Base-by-base conservation (phyloP, 2,888 invertebrate genomes). In the Lagria hirta region DNA sequence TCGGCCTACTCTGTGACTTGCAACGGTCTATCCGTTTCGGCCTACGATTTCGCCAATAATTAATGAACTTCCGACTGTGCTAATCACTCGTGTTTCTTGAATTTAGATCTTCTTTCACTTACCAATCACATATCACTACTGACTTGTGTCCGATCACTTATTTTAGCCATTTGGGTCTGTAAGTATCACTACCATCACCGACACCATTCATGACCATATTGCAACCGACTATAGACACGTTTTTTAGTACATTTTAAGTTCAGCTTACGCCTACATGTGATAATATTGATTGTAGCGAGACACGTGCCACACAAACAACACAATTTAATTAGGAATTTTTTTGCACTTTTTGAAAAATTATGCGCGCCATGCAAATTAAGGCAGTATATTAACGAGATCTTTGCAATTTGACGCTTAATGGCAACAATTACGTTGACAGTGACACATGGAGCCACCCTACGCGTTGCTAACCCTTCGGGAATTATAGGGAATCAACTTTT, bases 1-100 rank as follows among this genome's bases (percentile, higher is more conserved):
- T 49, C 57, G 55, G 54, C 53, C 53, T 53, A 49, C 50, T n/a
- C n/a, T 54, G 56, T 54, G 54, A 60, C 55, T 57, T 51, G 48
- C 60, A 55, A 54, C 55, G 33, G 46, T 40, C 47, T 46, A 50
- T 18, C 37, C 48, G 49, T 54, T 50, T 46, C 51, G 56, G 56
- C 58, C 56, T 57, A 47, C 27, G 41, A 42, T 10, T 23, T 21
- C 27, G 35, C 45, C 34, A 49, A 51, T 49, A 46, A 51, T 51
- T 54, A 35, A 52, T 45, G 46, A 46, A 41, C 41, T 34, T 34
- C 4, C 17, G 43, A 46, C 43, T 42, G 47, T 52, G 44, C 48
- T 50, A 52, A 54, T 45, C 43, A 40, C 28, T 43, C 46, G 54
- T 54, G 54, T 38, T 43, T 40, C 28, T 38, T 45, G 37, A 43